Evolutionary conservation across 2,888 invertebrate genomes (phyloP).

Genomic region (Euspilapteryx auroguttella): DNA sequence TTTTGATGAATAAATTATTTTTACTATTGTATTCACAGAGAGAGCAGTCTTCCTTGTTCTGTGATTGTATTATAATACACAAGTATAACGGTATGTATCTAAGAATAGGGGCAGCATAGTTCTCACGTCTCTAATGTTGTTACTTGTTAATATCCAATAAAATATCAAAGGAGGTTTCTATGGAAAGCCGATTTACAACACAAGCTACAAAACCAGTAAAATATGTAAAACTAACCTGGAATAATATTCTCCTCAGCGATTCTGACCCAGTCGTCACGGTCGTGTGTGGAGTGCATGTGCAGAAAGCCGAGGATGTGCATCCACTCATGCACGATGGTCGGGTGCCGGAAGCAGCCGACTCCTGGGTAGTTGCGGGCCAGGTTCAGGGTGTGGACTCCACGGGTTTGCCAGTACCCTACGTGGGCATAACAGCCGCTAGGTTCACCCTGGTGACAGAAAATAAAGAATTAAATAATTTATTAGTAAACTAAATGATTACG

Average conservation of each 20-base stretch:
- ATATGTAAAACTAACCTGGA: slow-evolving; percentile 44
- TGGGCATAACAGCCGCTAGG: slow-evolving; percentile 54
- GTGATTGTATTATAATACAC: no score
- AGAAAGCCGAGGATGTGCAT: slow-evolving; percentile 81
- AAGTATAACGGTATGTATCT: no score
- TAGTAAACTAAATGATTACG: no score
- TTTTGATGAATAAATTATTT: no score
- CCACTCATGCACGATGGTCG: slow-evolving; percentile 76
- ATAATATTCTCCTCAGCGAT: slow-evolving; percentile 75
- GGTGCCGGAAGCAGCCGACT: slow-evolving; percentile 56
- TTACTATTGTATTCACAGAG: no score
- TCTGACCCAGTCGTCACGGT: slow-evolving; percentile 74
- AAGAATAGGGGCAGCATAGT: no score
- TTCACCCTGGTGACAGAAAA: slow-evolving; percentile 68
- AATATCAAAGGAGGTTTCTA: no score
- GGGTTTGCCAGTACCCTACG: slow-evolving; percentile 33
- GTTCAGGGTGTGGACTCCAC: slow-evolving; percentile 46
- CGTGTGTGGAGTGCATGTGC: slow-evolving; percentile 79
- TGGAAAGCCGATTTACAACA: no score
- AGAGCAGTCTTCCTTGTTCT: no score
- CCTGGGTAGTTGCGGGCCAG: slow-evolving; percentile 22
- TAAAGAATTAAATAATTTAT: neutral
- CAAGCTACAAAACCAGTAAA: no score
- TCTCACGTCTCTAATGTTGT: no score
- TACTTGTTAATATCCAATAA: no score